Evolutionary conservation across 2,113 vertebrate genomes (phyloP), one percentile per base, ranked within the genome.

Genomic region (Ancistrus triradiatus): DNA sequence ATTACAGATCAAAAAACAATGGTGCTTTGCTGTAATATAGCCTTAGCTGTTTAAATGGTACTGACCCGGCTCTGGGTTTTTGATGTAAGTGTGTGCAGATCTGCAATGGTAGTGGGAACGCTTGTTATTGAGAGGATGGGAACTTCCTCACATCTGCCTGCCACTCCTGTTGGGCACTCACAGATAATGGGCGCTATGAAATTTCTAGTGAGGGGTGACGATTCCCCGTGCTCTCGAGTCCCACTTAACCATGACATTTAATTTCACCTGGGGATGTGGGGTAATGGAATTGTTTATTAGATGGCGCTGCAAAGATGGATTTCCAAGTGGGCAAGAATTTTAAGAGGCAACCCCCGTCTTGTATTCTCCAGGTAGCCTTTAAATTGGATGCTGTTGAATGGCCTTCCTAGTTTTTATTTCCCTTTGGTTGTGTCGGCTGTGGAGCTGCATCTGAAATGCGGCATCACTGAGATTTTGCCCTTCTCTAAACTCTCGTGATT

Each of bases 161-260:
- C 27, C 10, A 46, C 65, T 43, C 40, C 40, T 47, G 33, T 46
- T 31, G 35, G 60, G 49, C 60, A 52, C 66, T 69, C 66, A 21
- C 31, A 35, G 66, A 61, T 69, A 74, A 74, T 69, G 61, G 68
- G 42, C 58, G 50, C 71, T 66, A 69, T 74, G 71, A 74, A 69
- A 69, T 69, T 66, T 74, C 42, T 19, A 59, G 43, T 7, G 49
- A 65, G 71, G 60, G 37, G 49, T 61, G 49, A 37, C 49, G 66
- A 68, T 65, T 65, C 33, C 56, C 35, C 63, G 7, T n/a, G 22
- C 50, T 50, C 48, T 38, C 6, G 58, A 75, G 71, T 82, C 53
- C 72, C 70, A 75, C 75, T 83, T 80, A 78, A 76, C 59, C 65
- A 51, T 74, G 58, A 82, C 72, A 80, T 70, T 75, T 56, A 70